Evolutionary conservation across 1,140 invertebrate genomes (phyloP).

Genomic region (Ips nitidus): DNA sequence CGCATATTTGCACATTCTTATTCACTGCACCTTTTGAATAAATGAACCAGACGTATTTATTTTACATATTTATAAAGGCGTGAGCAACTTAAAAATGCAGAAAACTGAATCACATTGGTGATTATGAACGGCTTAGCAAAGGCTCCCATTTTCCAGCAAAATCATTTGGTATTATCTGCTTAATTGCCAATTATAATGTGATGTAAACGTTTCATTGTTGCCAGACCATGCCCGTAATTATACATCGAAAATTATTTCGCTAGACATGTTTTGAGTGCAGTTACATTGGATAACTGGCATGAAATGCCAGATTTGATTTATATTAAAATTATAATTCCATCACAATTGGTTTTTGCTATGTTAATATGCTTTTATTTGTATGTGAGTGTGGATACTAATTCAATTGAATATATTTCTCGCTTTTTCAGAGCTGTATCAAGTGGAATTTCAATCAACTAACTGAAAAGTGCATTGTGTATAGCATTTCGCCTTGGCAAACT

Average conservation of each 20-base stretch:
- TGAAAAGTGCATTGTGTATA: too few relatives aligned
- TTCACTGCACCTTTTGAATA: background rate
- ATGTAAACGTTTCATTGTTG: conserved; percentile 2
- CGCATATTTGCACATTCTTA: conserved; percentile 1
- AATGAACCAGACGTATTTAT: background rate
- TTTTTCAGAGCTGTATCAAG: too few relatives aligned
- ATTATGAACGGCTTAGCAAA: too few relatives aligned
- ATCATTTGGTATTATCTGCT: background rate
- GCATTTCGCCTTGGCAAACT: background rate
- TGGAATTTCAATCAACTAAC: too few relatives aligned
- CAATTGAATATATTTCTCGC: too few relatives aligned
- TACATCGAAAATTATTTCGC: background rate
- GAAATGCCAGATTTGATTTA: background rate
- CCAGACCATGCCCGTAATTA: background rate
- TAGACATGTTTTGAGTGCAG: background rate
- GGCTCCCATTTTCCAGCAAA: too few relatives aligned
- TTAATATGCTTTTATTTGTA: too few relatives aligned
- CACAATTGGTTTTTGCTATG: background rate
- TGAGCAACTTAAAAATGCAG: too few relatives aligned
- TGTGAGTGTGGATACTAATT: too few relatives aligned
- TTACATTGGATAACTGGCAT: background rate
- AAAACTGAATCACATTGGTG: too few relatives aligned
- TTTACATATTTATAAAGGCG: too few relatives aligned
- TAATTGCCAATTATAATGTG: conserved; percentile 12
- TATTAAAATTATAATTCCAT: background rate